A percentile compares a stretch with the other conserved stretches of the same genome.
Evolutionary conservation across 2,113 vertebrate genomes (phyloP).

Genomic region (Chaenogobius annularis): DNA sequence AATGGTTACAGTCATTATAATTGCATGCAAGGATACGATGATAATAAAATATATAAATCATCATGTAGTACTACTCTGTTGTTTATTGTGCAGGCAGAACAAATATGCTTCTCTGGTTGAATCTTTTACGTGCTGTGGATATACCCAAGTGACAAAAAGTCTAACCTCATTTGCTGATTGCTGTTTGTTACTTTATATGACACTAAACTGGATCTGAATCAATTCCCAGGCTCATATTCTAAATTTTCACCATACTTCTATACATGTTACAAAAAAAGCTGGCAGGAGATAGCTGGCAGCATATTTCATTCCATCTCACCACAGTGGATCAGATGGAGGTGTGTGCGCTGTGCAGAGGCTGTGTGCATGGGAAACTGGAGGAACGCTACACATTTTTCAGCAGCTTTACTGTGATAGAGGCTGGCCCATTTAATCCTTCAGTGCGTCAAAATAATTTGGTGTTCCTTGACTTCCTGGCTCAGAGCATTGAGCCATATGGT

Average conservation of each 20-base stretch:
- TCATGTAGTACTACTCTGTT: background rate
- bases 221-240: background rate
- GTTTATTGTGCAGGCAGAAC: background rate
- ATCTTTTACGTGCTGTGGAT: background rate
- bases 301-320: slow-evolving; percentile 2
- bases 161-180: slow-evolving; percentile 1
- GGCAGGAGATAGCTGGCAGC: background rate
- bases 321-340: slow-evolving; percentile 6
- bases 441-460: slow-evolving; percentile 60
- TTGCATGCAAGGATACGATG: too few species aligned
- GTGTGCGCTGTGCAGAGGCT: slow-evolving; percentile 19
- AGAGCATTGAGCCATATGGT: slow-evolving; percentile 53
- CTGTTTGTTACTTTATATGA: slow-evolving; percentile 1
- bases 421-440: slow-evolving; percentile 59
- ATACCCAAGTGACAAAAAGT: background rate
- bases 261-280: background rate
- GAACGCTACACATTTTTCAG: slow-evolving; percentile 41
- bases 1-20: too few species aligned
- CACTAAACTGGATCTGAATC: background rate
- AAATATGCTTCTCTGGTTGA: background rate
- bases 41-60: too few species aligned
- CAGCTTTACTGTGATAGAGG: slow-evolving; percentile 45
- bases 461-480: slow-evolving; percentile 63
- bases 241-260: background rate
- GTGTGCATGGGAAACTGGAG: slow-evolving; percentile 32